Evolutionary conservation across 1,140 invertebrate genomes (phyloP), one percentile per base, ranked within the genome.

Genomic region (Cydia fagiglandana): DNA sequence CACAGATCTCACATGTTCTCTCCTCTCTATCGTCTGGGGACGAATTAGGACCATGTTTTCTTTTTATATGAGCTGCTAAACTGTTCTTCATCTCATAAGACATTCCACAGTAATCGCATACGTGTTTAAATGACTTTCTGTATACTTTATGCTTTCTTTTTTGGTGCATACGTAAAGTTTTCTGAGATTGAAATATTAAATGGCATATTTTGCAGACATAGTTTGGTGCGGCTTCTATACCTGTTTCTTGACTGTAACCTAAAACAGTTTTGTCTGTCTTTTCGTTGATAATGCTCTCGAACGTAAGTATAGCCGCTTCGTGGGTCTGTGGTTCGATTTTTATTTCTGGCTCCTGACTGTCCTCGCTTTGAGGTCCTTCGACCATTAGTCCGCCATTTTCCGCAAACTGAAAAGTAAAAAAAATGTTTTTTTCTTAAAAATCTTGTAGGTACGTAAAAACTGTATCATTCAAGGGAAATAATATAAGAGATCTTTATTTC

Each of bases 161-260:
- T 76, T 91, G 91, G 28, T 92, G 91, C 83, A 89, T 88, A 66
- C 77, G 77, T 30, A 91, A 77, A 6, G 91, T 92, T 84, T 86
- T 90, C 3, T 80, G 76, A 7, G 84, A 84, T 78, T 89, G 84
- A 79, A 92, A 92, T 76, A 91, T 86, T 82, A 92, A 80, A 82
- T 92, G 91, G 73, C 91, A 92, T 6, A 92, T 78, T 83, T 92
- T 90, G 77, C 91, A 92, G 3, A 89, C 77, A 66, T 84, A 82
- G 4, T 77, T 86, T 0, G 83, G 81, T 6, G 81, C 81, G 50
- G 64, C 12, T n/a, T 81, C 34, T 4, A 74, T 68, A 13, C 45
- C 12, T n/a, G 70, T 28, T 38, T 24, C 34, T 74, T 83, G 75
- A 4, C 61, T 79, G 53, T 76, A 81, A 38, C 81, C 83, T 61